A percentile compares a stretch with the other conserved stretches of the same genome.
Evolutionary conservation across 1,140 invertebrate species (phyloP).

Genomic region (Chironomus tepperi): DNA sequence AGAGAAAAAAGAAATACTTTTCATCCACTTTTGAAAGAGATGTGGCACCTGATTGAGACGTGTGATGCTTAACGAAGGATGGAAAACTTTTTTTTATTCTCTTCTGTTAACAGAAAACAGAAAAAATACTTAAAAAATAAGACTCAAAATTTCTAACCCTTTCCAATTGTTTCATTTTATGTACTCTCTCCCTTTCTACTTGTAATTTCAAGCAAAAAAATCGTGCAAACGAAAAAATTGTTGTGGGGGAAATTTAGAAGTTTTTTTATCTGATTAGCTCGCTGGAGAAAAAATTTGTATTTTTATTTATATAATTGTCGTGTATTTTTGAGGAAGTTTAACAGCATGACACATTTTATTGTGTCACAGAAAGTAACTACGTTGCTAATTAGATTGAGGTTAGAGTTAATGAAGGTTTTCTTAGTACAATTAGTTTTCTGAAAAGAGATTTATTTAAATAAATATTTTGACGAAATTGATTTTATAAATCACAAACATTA

Average conservation of each 20-base stretch:
- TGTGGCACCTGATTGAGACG: not conserved
- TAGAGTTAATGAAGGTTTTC: not conserved
- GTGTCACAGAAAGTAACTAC: no score
- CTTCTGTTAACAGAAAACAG: not conserved
- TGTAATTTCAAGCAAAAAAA: not conserved
- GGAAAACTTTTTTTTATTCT: not conserved
- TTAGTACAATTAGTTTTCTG: not conserved
- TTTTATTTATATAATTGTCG: not conserved
- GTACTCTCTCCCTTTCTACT: not conserved
- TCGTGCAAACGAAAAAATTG: not conserved
- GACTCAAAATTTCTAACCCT: not conserved
- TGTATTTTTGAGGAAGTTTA: not conserved
- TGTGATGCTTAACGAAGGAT: not conserved
- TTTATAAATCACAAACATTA: no score
- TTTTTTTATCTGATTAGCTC: constrained; percentile 8
- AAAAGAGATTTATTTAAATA: no score
- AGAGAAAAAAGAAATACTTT: not conserved
- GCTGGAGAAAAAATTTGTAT: not conserved
- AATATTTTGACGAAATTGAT: no score
- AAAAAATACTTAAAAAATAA: not conserved
- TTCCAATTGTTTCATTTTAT: not conserved
- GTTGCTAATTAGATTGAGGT: not conserved
- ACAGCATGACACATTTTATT: constrained; percentile 22
- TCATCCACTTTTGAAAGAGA: not conserved
- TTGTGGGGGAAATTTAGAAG: not conserved